Percentiles rank a stretch among this genome's conserved stretches.
phyloP scores from a whole-genome alignment of 2,888 invertebrate genomes.

The Palloptera scutellata region DNA sequence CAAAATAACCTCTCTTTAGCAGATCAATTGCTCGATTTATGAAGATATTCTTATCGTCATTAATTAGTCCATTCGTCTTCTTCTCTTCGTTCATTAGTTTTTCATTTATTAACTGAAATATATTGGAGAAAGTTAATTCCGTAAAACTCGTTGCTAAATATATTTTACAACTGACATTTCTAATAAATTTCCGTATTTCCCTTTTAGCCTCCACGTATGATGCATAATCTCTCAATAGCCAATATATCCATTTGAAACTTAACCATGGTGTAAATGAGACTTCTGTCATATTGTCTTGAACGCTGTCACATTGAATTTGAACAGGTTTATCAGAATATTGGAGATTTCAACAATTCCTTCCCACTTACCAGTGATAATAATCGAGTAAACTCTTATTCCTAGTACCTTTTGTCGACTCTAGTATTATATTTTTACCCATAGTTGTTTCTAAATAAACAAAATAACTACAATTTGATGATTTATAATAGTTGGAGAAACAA shows the following conservation, averaged over 20 bases:
- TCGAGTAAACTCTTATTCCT: slow-evolving; percentile 46
- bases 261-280: slow-evolving; percentile 60
- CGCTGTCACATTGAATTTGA: slow-evolving; percentile 39
- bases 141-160: neutral
- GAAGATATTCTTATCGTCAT: slow-evolving; percentile 35
- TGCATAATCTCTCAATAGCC: slow-evolving; percentile 46
- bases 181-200: slow-evolving; percentile 49
- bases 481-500: neutral
- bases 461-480: neutral
- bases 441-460: slow-evolving; percentile 51
- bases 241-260: slow-evolving; percentile 40
- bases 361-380: slow-evolving; percentile 53
- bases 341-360: neutral
- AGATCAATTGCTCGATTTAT: slow-evolving; percentile 54
- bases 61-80: neutral
- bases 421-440: slow-evolving; percentile 53
- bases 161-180: slow-evolving; percentile 44
- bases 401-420: slow-evolving; percentile 35
- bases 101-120: slow-evolving; percentile 32
- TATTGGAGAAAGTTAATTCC: neutral
- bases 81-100: slow-evolving; percentile 11
- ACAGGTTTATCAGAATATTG: neutral
- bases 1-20: slow-evolving; percentile 49
- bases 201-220: slow-evolving; percentile 47
- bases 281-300: slow-evolving; percentile 54